Base-by-base conservation (phyloP, 1,140 invertebrate genomes). In the Pteromalus puparum region DNA sequence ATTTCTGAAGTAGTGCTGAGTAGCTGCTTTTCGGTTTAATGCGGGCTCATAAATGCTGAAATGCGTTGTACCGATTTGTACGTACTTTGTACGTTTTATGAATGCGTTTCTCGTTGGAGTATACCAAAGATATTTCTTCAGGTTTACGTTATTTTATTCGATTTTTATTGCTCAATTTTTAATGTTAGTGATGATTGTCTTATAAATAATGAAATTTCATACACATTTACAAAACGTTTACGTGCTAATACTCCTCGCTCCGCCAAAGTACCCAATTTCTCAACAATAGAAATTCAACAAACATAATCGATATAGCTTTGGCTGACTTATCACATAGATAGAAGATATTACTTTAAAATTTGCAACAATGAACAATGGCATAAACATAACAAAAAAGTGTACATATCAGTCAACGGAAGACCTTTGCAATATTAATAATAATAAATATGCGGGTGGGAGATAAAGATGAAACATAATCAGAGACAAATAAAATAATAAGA, bases 291-390 rank as follows among this genome's bases (percentile, higher is more conserved):
- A 70, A 83, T 72, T 83, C 42, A 84, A 80, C 34, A 84, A 79
- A 70, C 10, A 53, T 46, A 61, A 83, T 68, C 30, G 61, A 38
- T 74, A 74, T 74, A 34, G 10, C 18, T 72, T 80, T n/a, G 12
- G 10, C 48, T 61, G 38, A 30, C 38, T 81, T 72, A 85, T 85
- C 61, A 70, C 73, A 76, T 28, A n/a, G n/a, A n/a, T n/a, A n/a
- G 18, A 61, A 6, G 1, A 65, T 26, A 46, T 75, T 38, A 73
- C 34, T 79, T 24, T 38, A 38, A 80, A 81, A 84, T 75, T 81
- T 68, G n/a, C 61, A 84, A 80, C 77, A 84, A 84, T 84, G 68
- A 84, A 81, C 78, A 84, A 81, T 72, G 42, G 15, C 42, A 30
- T 28, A 65, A 30, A 26, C 46, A 67, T 78, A 84, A 84, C 30